Base-by-base conservation (phyloP, 2,113 vertebrate genomes). In the Clupea harengus region DNA sequence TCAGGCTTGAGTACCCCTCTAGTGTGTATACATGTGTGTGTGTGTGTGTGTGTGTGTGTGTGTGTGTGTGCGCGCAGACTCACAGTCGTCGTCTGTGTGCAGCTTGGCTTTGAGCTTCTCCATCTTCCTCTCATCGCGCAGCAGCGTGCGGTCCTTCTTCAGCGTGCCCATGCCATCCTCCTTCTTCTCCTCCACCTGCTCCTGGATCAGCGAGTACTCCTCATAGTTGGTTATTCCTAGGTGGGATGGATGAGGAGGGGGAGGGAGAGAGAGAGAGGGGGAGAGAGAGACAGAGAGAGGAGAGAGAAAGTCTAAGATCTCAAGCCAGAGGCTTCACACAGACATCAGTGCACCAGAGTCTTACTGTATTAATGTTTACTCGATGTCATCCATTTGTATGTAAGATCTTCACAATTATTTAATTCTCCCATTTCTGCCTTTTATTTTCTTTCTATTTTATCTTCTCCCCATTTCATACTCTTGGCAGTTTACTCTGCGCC, bases 221-320 rank as follows among this genome's bases (percentile, higher is more conserved):
- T 99, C 98, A 83, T 99, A 99, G 95, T 99, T 99, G 13, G 98
- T 99, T 92, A 99, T 99, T 92, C 98, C 98, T 99, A 92, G 82
- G 94, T 94, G 89, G 57, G 32, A 84, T 2, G 8, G n/a, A n/a
- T 25, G 81, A 87, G 89, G 25, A 82, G 89, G 72, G n/a, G 82
- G 52, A 45, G 22, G 44, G 22, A 83, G 25, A 57, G 86, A 80
- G 89, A 49, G 84, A 82, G 54, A 80, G 83, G 81, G 54, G 83
- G 85, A 87, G 5, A 47, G 47, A 49, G 8, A 49, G 47, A 18
- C 25, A 47, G 25, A 18, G 60, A 60, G 32, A 5, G n/a, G 25
- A 28, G 64, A 67, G 64, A 67, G 7, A 6, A 2, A 25, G 64
- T 32, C 10, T 32, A 22, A 64, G 22, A n/a, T n/a, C 6, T n/a